Evolutionary conservation across 2,888 invertebrate genomes (phyloP).

Genomic region (Cryptocephalus moraei): DNA sequence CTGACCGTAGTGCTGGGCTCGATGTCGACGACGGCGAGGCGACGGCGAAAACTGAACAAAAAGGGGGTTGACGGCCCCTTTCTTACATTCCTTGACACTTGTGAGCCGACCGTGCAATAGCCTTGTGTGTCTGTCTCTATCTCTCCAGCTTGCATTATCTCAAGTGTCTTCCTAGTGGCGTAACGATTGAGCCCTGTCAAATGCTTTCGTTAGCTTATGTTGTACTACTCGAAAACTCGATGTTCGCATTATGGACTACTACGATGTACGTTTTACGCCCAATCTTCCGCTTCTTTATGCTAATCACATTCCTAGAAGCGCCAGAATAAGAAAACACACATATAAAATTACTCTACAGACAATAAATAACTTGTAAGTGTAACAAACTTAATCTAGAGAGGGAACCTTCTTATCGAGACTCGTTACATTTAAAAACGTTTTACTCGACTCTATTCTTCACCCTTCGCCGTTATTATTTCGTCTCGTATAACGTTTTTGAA

Average conservation of each 20-base stretch:
- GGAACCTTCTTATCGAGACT: too few relatives aligned
- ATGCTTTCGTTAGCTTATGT: background rate
- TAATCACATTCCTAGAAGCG: too few relatives aligned
- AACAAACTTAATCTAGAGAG: too few relatives aligned
- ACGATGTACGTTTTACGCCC: slow-evolving; percentile 10
- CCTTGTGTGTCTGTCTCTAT: slow-evolving; percentile 7
- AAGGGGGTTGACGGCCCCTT: slow-evolving; percentile 26
- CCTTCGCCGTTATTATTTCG: too few relatives aligned
- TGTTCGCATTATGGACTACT: slow-evolving; percentile 13
- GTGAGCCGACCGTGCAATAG: slow-evolving; percentile 28
- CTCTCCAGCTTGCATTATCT: slow-evolving; percentile 22
- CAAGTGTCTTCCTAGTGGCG: slow-evolving; percentile 34
- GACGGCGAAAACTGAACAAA: slow-evolving; percentile 13
- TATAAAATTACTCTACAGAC: too few relatives aligned
- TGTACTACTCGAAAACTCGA: background rate
- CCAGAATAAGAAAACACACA: too few relatives aligned
- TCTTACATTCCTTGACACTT: slow-evolving; percentile 33
- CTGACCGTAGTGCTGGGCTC: slow-evolving; percentile 25
- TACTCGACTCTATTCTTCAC: too few relatives aligned
- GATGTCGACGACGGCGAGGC: slow-evolving; percentile 22
- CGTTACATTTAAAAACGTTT: too few relatives aligned
- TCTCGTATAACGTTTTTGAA: too few relatives aligned
- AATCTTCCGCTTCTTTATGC: too few relatives aligned
- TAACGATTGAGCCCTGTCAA: slow-evolving; percentile 1
- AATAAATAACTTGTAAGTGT: too few relatives aligned